Percentiles rank a stretch among this genome's conserved stretches.
phyloP scores from a whole-genome alignment of 2,888 invertebrate genomes.

The Vesta saturnalis region DNA sequence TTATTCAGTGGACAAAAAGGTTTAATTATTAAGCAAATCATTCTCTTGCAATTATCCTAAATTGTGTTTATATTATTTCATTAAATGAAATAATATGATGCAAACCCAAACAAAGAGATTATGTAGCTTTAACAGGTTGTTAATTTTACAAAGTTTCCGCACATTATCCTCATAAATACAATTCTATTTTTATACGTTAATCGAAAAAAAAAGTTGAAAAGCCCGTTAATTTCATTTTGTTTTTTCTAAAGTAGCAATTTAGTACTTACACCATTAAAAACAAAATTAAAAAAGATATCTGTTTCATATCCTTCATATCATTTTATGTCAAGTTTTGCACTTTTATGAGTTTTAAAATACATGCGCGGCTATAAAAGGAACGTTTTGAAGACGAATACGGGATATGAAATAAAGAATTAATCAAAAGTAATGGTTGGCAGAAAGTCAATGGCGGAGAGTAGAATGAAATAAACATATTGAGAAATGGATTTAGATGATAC shows the following conservation, averaged over 20 bases:
- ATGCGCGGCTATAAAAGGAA: constrained; percentile 1
- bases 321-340: not conserved
- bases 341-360: constrained; percentile 1
- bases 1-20: no score
- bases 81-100: no score
- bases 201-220: no score
- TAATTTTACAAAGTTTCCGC: no score
- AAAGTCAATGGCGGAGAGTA: not conserved
- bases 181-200: no score
- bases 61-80: no score
- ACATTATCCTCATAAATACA: no score
- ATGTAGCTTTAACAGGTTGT: no score
- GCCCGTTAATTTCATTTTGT: no score
- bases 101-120: no score
- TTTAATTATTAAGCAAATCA: no score
- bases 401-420: constrained; percentile 8
- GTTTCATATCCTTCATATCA: constrained; percentile 2
- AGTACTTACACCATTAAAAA: not conserved
- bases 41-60: no score
- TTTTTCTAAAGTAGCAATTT: not conserved
- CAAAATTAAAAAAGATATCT: not conserved
- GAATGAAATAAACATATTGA: constrained; percentile 3
- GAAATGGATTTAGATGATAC: constrained; percentile 1
- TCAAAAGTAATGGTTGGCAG: constrained; percentile 9
- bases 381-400: constrained; percentile 6